Conservation (phyloP, 2,888 invertebrate species). For the Polydesmus complanatus region DNA sequence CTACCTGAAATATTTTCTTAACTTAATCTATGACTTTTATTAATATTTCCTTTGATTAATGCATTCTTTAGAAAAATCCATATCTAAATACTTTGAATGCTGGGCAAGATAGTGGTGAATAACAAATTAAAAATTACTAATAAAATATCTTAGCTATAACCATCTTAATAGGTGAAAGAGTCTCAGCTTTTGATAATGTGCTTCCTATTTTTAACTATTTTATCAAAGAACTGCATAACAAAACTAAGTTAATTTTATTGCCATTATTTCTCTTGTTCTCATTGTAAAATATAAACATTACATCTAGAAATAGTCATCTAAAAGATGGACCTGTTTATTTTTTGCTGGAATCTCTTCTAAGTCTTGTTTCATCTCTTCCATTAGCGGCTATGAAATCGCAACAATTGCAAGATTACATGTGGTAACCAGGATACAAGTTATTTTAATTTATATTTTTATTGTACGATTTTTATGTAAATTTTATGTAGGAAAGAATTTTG, state of each 20-base stretch:
- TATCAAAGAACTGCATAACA: slow-evolving; percentile 68
- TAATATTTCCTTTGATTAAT: background rate
- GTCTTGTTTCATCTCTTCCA: slow-evolving; percentile 22
- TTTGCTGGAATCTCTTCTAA: slow-evolving; percentile 16
- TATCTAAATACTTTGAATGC: slow-evolving; percentile 10
- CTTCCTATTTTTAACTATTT: slow-evolving; percentile 80
- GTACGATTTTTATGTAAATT: slow-evolving; percentile 56
- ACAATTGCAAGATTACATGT: slow-evolving; percentile 30
- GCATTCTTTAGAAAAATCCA: slow-evolving; percentile 9
- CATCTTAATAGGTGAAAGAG: too few species aligned
- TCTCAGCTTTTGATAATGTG: slow-evolving; percentile 49
- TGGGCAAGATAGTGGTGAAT: slow-evolving; percentile 2
- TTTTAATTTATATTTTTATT: slow-evolving; percentile 35
- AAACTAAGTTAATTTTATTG: slow-evolving; percentile 51
- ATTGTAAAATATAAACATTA: too few species aligned
- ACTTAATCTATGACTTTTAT: too few species aligned
- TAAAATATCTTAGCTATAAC: too few species aligned
- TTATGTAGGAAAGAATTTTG: slow-evolving; percentile 81
- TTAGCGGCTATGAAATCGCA: slow-evolving; percentile 17
- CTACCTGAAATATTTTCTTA: too few species aligned
- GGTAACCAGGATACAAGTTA: too few species aligned
- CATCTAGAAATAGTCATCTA: background rate
- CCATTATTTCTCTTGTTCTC: too few species aligned
- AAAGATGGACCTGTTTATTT: background rate
- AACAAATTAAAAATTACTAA: too few species aligned